A percentile compares a stretch with the other conserved stretches of the same genome.
Conservation (phyloP, 2,113 vertebrate species). For the Callopanchax toddi region DNA sequence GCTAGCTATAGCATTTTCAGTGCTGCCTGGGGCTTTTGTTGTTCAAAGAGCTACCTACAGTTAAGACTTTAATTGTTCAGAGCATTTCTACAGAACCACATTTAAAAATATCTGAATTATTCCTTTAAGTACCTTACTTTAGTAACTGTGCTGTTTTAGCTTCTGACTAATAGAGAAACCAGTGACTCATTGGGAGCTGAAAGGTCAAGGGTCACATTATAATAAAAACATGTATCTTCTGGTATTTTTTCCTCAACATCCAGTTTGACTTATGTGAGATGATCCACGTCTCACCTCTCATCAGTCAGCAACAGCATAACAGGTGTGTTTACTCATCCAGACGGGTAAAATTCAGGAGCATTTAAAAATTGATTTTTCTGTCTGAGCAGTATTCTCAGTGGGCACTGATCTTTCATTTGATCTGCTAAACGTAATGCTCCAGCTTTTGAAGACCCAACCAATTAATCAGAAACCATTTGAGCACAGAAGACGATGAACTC, state of each 20-base stretch:
- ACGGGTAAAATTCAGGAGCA: not conserved
- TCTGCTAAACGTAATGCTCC: slow-evolving; percentile 5
- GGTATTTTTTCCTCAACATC: not conserved
- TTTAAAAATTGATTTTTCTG: slow-evolving; percentile 7
- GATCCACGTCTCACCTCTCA: slow-evolving; percentile 7
- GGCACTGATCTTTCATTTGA: slow-evolving; percentile 9
- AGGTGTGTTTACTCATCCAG: not conserved
- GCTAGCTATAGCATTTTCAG: too few relatives aligned
- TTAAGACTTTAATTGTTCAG: too few relatives aligned
- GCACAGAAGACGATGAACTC: not conserved
- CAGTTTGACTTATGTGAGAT: slow-evolving; percentile 5
- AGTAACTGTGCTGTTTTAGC: too few relatives aligned
- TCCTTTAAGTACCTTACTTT: too few relatives aligned
- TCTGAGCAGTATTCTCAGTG: slow-evolving; percentile 2
- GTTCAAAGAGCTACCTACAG: too few relatives aligned
- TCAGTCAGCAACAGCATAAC: slow-evolving; percentile 7
- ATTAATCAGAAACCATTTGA: slow-evolving; percentile 2
- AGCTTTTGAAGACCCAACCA: not conserved
- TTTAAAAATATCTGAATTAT: too few relatives aligned
- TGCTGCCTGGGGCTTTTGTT: too few relatives aligned
- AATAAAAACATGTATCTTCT: too few relatives aligned
- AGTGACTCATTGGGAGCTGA: too few relatives aligned
- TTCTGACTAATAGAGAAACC: too few relatives aligned
- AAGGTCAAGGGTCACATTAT: too few relatives aligned
- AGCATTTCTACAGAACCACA: too few relatives aligned